Conservation (phyloP, 2,888 invertebrate species). For the Drosophila rellima region DNA sequence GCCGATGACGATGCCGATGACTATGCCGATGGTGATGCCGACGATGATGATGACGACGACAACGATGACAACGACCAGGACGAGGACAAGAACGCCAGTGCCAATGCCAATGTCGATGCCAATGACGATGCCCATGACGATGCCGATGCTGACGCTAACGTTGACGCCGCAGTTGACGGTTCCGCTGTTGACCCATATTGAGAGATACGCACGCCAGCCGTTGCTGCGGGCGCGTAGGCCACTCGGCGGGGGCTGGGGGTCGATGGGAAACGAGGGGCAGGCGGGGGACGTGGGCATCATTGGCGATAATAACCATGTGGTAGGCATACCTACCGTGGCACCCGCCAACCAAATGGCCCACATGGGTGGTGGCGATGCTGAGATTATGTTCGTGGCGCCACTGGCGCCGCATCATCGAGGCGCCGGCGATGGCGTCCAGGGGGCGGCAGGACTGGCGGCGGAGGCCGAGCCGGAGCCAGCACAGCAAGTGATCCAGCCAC, state of each 20-base stretch:
- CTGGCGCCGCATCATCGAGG: constrained; percentile 27
- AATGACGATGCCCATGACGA: background rate
- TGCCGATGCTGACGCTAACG: background rate
- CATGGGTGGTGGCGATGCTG: constrained; percentile 57
- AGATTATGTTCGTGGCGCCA: constrained; percentile 20
- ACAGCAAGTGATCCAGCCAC: constrained; percentile 42
- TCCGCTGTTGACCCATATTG: constrained; percentile 4
- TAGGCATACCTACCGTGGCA: constrained; percentile 37
- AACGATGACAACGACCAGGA: background rate
- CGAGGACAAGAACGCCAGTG: background rate
- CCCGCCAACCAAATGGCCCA: constrained; percentile 32
- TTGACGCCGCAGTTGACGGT: constrained; percentile 3
- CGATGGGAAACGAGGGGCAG: constrained; percentile 17
- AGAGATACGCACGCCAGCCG: constrained; percentile 16
- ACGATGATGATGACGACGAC: background rate
- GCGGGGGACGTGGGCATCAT: constrained; percentile 42
- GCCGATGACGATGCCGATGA: constrained; percentile 4
- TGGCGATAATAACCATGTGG: constrained; percentile 47
- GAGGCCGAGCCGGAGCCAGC: background rate
- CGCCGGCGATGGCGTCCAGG: constrained; percentile 41
- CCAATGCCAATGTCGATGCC: background rate
- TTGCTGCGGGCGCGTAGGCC: constrained; percentile 5
- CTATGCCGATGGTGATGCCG: constrained; percentile 1
- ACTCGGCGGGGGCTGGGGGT: constrained; percentile 7
- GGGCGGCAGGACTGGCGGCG: background rate